A percentile compares a stretch with the other conserved stretches of the same genome.
phyloP scores from a whole-genome alignment of 2,113 vertebrate genomes.

The Oryctolagus cuniculus region DNA sequence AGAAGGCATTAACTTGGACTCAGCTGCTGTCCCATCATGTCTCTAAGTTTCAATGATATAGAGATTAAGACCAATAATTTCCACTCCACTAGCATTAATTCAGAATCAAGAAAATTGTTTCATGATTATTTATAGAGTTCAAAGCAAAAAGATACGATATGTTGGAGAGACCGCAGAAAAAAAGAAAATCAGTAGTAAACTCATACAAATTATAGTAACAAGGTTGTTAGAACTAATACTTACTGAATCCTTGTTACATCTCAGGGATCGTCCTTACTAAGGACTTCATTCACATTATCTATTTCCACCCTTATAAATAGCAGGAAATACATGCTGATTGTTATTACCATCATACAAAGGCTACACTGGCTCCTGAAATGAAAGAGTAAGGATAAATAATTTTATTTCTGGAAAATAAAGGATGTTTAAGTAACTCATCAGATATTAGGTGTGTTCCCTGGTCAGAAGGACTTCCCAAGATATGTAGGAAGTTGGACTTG shows the following conservation, averaged over 20 bases:
- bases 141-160: not conserved
- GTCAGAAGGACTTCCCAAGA: not conserved
- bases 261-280: slow-evolving; percentile 9
- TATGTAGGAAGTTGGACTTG: not conserved
- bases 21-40: not conserved
- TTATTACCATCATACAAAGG: not conserved
- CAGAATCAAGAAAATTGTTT: not conserved
- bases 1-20: slow-evolving; percentile 31
- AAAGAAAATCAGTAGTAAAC: not conserved
- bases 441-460: not conserved
- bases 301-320: slow-evolving; percentile 44
- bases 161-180: slow-evolving; percentile 5
- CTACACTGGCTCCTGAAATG: not conserved
- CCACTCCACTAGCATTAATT: not conserved
- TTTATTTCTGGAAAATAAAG: slow-evolving; percentile 49
- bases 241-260: not conserved
- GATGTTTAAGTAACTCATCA: not conserved
- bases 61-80: slow-evolving; percentile 23
- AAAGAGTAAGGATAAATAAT: not conserved
- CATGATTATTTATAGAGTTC: not conserved
- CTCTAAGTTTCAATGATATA: not conserved
- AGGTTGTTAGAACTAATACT: not conserved
- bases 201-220: slow-evolving; percentile 15
- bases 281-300: not conserved
- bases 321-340: slow-evolving; percentile 12